Base-by-base conservation (phyloP, 2,113 vertebrate genomes). In the Dipodomys stephensi region DNA sequence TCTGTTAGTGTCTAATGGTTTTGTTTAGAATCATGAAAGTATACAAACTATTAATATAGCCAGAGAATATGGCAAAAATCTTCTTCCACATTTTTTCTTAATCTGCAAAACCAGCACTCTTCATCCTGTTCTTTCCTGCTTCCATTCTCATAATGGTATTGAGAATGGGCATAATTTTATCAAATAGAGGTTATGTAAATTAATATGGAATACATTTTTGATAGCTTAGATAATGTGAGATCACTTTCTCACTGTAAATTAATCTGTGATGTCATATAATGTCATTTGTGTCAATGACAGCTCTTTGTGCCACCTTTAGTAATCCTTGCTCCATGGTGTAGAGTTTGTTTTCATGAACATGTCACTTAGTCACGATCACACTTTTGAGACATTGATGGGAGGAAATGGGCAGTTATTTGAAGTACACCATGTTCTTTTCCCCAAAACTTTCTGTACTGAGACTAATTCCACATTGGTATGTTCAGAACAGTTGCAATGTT, bases 41-140 rank as follows among this genome's bases (percentile, higher is more conserved):
- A 25, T 89, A 84, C 73, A 94, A 76, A 46, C 76, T 91, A 94
- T 94, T 74, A 90, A 83, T 86, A 95, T 72, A 93, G 32, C 19
- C 81, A 85, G 73, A 94, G 69, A 90, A 83, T 82, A 76, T 49
- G 49, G 60, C 68, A 92, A 92, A 94, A 91, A 82, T 94, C 73
- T 92, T 92, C 83, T 39, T 73, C 80, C 80, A 90, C n/a, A 74
- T 96, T 92, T 95, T 35, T 95, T 35, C 94, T 96, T 95, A 85
- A 94, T 91, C 94, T 96, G 82, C 81, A 96, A 88, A 89, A 92
- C 71, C 65, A 84, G n/a, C 91, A 22, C 87, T 96, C 69, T 84
- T 84, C 30, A 74, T 88, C 49, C 81, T 88, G n/a, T 88, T 93
- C 22, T 87, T 89, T 81, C 76, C 86, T 6, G 19, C 81, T 92